Base-by-base conservation (phyloP, 2,797 vertebrate species). In the Rhincodon typus region DNA sequence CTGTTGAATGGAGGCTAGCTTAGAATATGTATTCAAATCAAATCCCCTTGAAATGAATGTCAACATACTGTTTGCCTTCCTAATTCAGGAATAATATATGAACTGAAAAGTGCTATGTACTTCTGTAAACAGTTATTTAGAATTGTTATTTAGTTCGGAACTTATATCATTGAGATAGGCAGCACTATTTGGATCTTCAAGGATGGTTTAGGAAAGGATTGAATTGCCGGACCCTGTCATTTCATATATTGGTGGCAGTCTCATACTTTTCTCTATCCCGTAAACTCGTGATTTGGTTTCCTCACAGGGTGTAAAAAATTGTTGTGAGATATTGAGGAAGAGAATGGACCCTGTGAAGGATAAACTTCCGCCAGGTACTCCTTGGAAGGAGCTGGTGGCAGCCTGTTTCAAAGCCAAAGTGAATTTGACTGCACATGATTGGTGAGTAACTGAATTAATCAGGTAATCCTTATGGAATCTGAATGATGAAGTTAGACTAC, bases 341-440 rank as follows among this genome's bases (percentile, higher is more conserved):
- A 88, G 87, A 72, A 96, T 96, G 91, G 46, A 79, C 6, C 86
- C 86, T 12, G 95, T 96, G 38, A 91, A 82, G 67, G 91, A 74
- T 46, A 91, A 72, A 3, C 91, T 96, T 72, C 95, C 91, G 53
- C 91, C 91, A 21, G 91, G 70, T 62, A 79, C 42, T 17, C 15
- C 95, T 42, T 96, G 95, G 95, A 74, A 93, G 67, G 57, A 95
- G 10, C 91, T 96, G 42, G 95, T 96, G 8, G 57, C 87, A 53
- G 95, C 95, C 70, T 96, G 91, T 79, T 96, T 79, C 79, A 95
- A 96, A 46, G 74, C 30, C 38, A 96, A 91, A 46, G 74, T 96
- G 86, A 96, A 96, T 94, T 79, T 96, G 46, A 96, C 87, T 67
- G 95, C 46, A 25, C 95, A 96, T 17, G 17, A 96, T 67, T 96